Conservation (phyloP, 64 coral and sea anemone species). For the Anthopleura sola region DNA sequence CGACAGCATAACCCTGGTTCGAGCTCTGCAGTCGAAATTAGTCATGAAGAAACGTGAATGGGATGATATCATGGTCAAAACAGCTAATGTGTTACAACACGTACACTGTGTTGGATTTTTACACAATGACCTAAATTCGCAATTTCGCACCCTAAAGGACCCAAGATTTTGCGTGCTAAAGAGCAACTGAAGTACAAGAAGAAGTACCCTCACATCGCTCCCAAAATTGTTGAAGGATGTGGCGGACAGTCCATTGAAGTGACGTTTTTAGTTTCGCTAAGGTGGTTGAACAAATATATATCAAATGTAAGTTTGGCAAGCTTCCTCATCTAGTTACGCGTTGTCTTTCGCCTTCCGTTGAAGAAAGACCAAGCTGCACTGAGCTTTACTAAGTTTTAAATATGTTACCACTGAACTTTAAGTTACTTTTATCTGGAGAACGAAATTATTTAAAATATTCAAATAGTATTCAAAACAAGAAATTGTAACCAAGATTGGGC, state of each 20-base stretch:
- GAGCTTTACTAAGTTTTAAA: not conserved
- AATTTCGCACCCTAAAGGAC: not conserved
- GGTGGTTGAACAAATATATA: too few species aligned
- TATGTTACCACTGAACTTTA: too few species aligned
- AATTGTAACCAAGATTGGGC: too few species aligned
- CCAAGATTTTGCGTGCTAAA: not conserved
- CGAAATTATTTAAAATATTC: too few species aligned
- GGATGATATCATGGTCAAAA: too few species aligned
- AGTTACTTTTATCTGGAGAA: too few species aligned
- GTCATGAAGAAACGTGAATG: too few species aligned
- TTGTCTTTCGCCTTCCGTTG: not conserved
- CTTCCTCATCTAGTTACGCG: not conserved
- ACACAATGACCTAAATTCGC: constrained; percentile 15
- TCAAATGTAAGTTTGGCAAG: too few species aligned
- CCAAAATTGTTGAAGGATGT: not conserved
- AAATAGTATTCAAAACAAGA: too few species aligned
- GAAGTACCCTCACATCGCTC: not conserved
- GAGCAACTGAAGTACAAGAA: not conserved
- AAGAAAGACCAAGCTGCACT: not conserved
- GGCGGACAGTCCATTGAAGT: too few species aligned
- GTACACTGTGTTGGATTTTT: not conserved
- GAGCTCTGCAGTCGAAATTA: too few species aligned
- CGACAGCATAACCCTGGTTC: not conserved
- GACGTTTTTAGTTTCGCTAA: too few species aligned
- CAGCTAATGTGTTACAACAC: not conserved